These are phyloP conservation scores for Sebastes dallii DNA, from an alignment of 2,797 vertebrate species.

Conservation along the genomic window DNA sequence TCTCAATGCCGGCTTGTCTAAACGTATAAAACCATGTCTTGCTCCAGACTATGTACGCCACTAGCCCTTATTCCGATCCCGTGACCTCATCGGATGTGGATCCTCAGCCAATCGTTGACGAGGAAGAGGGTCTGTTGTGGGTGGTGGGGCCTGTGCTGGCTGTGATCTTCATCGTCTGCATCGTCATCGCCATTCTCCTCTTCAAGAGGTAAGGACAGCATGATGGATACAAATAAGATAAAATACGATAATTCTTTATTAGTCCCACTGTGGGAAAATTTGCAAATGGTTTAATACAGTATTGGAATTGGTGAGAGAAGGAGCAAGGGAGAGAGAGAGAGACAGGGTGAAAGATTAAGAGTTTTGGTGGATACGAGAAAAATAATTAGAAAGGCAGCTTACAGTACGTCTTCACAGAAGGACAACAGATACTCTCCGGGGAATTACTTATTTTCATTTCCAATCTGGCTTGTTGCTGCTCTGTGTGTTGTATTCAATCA, in stretches of 20 bases:
- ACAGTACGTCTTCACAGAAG: neutral
- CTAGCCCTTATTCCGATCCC: slow-evolving; percentile 96
- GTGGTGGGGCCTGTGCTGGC: slow-evolving; percentile 98
- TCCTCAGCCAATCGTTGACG: slow-evolving; percentile 96
- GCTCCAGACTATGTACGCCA: slow-evolving; percentile 93
- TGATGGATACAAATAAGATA: neutral
- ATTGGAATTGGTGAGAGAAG: neutral
- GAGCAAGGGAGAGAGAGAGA: neutral
- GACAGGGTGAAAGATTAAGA: neutral
- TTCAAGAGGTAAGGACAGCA: slow-evolving; percentile 92
- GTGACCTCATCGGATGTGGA: slow-evolving; percentile 95
- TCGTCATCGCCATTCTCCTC: slow-evolving; percentile 98
- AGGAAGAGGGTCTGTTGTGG: slow-evolving; percentile 98
- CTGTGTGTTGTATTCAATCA: neutral
- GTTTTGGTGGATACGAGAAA: neutral
- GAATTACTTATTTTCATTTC: neutral
- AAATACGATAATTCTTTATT: too few species aligned
- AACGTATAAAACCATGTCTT: neutral
- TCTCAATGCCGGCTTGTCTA: neutral
- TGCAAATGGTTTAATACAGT: neutral
- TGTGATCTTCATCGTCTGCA: slow-evolving; percentile 99
- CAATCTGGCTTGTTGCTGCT: neutral
- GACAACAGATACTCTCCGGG: neutral
- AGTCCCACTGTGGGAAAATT: too few species aligned
- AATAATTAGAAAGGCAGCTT: neutral